A percentile compares a stretch with the other conserved stretches of the same genome.
Evolutionary conservation across 1,140 invertebrate species (phyloP).

Genomic region (Brachionus sp.): DNA sequence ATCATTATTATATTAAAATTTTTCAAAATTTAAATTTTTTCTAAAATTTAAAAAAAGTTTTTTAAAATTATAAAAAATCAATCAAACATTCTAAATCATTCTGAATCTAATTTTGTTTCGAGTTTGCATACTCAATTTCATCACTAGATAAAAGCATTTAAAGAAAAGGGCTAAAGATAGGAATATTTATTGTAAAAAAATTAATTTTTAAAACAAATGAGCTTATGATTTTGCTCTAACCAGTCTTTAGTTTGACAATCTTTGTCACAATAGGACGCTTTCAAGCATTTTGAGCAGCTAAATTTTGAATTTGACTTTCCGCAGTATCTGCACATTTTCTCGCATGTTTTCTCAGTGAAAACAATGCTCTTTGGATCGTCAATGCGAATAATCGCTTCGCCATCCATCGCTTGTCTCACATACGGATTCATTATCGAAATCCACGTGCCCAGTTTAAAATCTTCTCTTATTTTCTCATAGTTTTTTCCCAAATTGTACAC

Average conservation of each 20-base stretch:
- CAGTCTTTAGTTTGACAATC: slow-evolving; percentile 27
- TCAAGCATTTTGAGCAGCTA: neutral
- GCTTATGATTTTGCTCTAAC: neutral
- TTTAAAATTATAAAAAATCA: too few relatives aligned
- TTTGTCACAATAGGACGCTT: slow-evolving; percentile 6
- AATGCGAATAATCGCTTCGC: neutral
- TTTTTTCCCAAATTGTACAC: neutral
- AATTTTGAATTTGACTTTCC: neutral
- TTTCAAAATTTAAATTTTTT: too few relatives aligned
- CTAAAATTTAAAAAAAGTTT: too few relatives aligned
- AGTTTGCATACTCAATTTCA: too few relatives aligned
- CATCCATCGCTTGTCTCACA: slow-evolving; percentile 2
- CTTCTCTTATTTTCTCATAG: neutral
- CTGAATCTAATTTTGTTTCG: too few relatives aligned
- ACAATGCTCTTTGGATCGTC: slow-evolving; percentile 4
- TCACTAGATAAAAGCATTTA: too few relatives aligned
- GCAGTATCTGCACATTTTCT: slow-evolving; percentile 23
- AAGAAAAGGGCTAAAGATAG: too few relatives aligned
- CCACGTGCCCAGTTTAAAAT: neutral
- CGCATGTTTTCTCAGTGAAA: neutral
- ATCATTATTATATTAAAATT: too few relatives aligned
- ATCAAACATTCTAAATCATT: too few relatives aligned
- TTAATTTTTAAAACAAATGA: neutral
- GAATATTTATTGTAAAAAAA: neutral
- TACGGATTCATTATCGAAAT: slow-evolving; percentile 32